Percentiles rank a stretch among this genome's conserved stretches.
These are phyloP conservation scores for Vimba vimba DNA, from an alignment of 2,113 vertebrate species.

Conservation along the genomic window DNA sequence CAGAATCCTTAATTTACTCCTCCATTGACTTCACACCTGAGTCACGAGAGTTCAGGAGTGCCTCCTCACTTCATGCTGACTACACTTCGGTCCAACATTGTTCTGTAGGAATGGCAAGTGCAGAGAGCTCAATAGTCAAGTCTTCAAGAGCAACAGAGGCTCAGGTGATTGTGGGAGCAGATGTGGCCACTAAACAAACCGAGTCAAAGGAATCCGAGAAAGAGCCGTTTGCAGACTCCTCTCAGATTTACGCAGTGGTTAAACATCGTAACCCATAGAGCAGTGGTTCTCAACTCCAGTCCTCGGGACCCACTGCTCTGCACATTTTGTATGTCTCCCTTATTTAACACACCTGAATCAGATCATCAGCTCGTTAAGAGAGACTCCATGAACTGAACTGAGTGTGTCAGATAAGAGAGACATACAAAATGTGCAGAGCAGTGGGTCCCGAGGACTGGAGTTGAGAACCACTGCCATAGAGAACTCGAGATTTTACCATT, in stretches of 20 bases:
- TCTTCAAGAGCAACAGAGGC: not conserved
- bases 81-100: not conserved
- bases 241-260: not conserved
- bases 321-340: too few species aligned
- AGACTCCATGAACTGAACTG: too few species aligned
- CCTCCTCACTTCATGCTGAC: constrained; percentile 4
- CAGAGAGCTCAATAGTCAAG: not conserved
- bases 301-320: too few species aligned
- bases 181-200: not conserved
- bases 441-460: too few species aligned
- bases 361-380: too few species aligned
- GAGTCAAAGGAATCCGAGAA: not conserved
- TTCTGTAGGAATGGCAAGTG: not conserved
- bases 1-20: constrained; percentile 35
- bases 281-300: too few species aligned
- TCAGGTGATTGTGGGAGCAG: not conserved
- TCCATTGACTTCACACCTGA: not conserved
- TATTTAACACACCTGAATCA: too few species aligned
- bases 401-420: too few species aligned
- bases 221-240: not conserved
- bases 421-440: too few species aligned
- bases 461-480: too few species aligned
- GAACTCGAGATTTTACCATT: not conserved
- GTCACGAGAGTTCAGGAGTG: not conserved
- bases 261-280: not conserved